Evolutionary conservation across 2,888 invertebrate species (phyloP).

Genomic region (Tipula helvola): DNA sequence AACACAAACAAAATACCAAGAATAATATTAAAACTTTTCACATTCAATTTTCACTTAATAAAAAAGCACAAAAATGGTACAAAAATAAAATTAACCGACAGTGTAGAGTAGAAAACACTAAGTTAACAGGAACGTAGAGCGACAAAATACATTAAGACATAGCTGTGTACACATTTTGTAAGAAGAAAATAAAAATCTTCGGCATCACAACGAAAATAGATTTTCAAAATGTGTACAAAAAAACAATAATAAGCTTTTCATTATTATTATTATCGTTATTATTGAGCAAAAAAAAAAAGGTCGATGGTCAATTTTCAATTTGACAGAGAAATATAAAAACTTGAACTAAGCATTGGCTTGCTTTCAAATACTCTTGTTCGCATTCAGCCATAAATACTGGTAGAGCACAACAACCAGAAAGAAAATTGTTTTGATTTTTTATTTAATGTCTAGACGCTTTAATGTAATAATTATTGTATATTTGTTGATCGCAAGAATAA

Average conservation of each 20-base stretch:
- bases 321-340: not conserved
- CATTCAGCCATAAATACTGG: not conserved
- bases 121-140: not conserved
- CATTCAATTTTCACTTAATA: not conserved
- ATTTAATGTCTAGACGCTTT: not conserved
- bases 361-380: not conserved
- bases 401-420: too few relatives aligned
- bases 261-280: not conserved
- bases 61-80: not conserved
- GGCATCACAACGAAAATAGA: not conserved
- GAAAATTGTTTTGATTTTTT: not conserved
- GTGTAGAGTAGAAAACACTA: not conserved
- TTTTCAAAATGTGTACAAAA: not conserved
- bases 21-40: not conserved
- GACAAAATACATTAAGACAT: not conserved
- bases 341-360: not conserved
- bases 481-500: too few relatives aligned
- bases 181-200: not conserved
- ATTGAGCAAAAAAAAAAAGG: not conserved
- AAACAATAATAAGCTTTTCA: not conserved
- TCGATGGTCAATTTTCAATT: not conserved
- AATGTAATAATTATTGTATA: too few relatives aligned
- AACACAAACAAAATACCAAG: not conserved
- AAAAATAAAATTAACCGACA: not conserved
- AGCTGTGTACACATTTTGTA: not conserved